Evolutionary conservation across 92 coral and sea anemone genomes (phyloP).

Genomic region (Epizoanthus rinbou): DNA sequence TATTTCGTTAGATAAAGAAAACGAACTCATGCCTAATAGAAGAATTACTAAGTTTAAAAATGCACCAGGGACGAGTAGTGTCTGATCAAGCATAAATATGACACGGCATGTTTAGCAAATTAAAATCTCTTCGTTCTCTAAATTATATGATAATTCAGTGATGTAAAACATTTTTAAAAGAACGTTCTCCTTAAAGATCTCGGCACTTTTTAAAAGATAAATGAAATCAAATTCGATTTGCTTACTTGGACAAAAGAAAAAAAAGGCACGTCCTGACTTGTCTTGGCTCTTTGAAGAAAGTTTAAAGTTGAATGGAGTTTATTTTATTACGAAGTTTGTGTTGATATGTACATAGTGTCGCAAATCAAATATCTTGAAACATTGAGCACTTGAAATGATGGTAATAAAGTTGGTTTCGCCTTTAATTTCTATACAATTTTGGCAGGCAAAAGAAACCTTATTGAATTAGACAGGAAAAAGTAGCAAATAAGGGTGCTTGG

Average conservation of each 20-base stretch:
- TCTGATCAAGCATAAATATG: neutral
- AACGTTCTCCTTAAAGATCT: no score
- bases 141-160: no score
- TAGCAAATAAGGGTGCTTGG: neutral
- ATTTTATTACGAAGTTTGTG: neutral
- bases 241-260: neutral
- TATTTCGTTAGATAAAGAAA: neutral
- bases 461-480: no score
- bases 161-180: no score
- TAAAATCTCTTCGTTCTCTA: no score
- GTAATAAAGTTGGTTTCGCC: no score
- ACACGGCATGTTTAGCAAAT: neutral
- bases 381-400: no score
- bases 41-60: neutral
- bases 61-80: neutral
- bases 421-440: no score
- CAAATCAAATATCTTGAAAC: neutral
- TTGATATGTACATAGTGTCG: neutral
- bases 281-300: neutral
- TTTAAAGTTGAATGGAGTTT: no score
- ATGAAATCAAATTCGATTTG: no score
- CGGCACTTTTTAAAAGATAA: no score
- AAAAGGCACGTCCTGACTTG: neutral
- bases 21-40: constrained; percentile 7
- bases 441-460: no score